These are phyloP conservation scores for Drosophila dunni DNA, from an alignment of 1,140 invertebrate species.

Conservation along the genomic window DNA sequence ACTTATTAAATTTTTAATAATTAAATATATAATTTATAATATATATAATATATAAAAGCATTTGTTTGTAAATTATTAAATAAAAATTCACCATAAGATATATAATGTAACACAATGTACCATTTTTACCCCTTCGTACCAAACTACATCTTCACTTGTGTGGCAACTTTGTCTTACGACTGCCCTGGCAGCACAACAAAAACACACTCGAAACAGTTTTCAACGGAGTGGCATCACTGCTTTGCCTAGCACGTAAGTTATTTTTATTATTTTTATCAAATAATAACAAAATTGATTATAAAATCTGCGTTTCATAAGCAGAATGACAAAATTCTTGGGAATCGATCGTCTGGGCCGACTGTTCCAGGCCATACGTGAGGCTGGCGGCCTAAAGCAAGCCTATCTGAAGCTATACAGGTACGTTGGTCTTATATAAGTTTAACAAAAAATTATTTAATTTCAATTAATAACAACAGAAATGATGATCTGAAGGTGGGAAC, in stretches of 20 bases:
- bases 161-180: constrained; percentile 51
- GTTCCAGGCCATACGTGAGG: constrained; percentile 89
- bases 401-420: constrained; percentile 92
- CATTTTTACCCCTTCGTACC: too few species aligned
- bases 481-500: constrained; percentile 95
- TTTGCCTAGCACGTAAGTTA: constrained; percentile 69
- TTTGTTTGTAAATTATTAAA: too few species aligned
- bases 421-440: constrained; percentile 82
- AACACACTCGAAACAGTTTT: constrained; percentile 3
- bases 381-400: constrained; percentile 91
- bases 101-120: too few species aligned
- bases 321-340: constrained; percentile 88
- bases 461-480: constrained; percentile 86
- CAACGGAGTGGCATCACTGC: constrained; percentile 53
- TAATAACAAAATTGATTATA: constrained; percentile 23
- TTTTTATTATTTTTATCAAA: constrained; percentile 20
- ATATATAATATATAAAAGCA: too few species aligned
- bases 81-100: too few species aligned
- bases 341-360: constrained; percentile 90
- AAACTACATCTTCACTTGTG: background rate
- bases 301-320: background rate
- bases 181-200: constrained; percentile 5
- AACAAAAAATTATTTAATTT: constrained; percentile 19
- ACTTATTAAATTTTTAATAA: too few species aligned
- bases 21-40: too few species aligned